Conservation (phyloP, 2,888 invertebrate genomes). For the Agrotis segetum region DNA sequence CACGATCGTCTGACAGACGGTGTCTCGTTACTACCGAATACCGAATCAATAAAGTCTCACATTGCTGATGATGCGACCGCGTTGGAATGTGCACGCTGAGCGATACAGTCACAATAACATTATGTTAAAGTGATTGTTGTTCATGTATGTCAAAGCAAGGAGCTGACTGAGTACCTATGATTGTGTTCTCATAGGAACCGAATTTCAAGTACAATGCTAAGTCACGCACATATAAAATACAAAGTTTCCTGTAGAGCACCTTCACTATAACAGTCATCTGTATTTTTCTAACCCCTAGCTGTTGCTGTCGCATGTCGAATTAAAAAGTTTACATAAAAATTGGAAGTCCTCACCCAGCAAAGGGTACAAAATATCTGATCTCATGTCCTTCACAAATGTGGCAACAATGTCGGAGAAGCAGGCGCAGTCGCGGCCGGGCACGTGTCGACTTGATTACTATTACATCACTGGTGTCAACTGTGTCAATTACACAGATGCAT, state of each 20-base stretch:
- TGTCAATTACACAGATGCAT: neutral
- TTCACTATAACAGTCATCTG: too few species aligned
- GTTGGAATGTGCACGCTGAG: slow-evolving; percentile 2
- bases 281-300: too few species aligned
- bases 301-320: too few species aligned
- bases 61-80: slow-evolving; percentile 10
- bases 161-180: neutral
- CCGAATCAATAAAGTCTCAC: slow-evolving; percentile 8
- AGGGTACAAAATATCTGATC: too few species aligned
- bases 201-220: too few species aligned
- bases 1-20: neutral
- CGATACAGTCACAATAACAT: neutral
- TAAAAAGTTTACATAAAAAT: too few species aligned
- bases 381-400: neutral
- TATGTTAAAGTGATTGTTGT: neutral
- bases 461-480: slow-evolving; percentile 2
- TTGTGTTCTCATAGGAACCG: too few species aligned
- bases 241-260: too few species aligned
- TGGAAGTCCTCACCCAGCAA: too few species aligned
- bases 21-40: slow-evolving; percentile 7
- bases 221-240: too few species aligned
- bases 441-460: neutral
- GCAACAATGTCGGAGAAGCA: neutral
- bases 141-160: neutral
- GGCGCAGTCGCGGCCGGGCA: neutral